phyloP scores from a whole-genome alignment of 2,888 invertebrate species.

The Synergus umbraculus region DNA sequence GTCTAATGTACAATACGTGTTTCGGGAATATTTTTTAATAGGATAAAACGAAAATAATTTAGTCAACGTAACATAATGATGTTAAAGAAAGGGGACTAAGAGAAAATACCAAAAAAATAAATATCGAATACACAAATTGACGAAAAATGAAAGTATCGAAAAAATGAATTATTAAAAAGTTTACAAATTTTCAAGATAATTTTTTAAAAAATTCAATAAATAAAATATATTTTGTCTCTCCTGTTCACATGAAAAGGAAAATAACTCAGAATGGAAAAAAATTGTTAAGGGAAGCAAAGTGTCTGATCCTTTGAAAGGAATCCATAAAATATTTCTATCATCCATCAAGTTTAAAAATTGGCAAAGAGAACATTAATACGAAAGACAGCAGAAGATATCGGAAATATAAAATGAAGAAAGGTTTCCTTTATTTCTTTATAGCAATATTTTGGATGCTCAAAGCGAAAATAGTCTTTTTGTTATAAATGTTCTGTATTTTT shows the following conservation, averaged over 20 bases:
- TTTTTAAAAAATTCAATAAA: no score
- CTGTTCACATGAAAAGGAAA: no score
- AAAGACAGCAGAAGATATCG: not conserved
- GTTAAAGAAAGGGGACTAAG: no score
- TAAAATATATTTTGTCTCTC: no score
- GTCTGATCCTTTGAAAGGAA: not conserved
- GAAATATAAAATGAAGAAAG: not conserved
- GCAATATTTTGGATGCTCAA: not conserved
- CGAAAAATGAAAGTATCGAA: no score
- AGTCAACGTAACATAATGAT: not conserved
- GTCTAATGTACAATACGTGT: not conserved
- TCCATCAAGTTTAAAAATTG: constrained; percentile 9
- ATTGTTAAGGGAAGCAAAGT: not conserved
- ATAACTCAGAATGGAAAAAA: no score
- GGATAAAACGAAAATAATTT: no score
- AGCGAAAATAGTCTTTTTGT: not conserved
- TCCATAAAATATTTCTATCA: not conserved
- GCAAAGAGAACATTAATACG: not conserved
- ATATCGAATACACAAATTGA: no score
- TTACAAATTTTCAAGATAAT: no score
- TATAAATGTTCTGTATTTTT: no score
- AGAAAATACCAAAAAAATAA: no score
- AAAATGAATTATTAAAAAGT: no score
- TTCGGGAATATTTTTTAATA: not conserved
- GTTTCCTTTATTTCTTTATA: not conserved